These are phyloP conservation scores for Bombus ignitus DNA, from an alignment of 1,140 invertebrate genomes.

Conservation along the genomic window DNA sequence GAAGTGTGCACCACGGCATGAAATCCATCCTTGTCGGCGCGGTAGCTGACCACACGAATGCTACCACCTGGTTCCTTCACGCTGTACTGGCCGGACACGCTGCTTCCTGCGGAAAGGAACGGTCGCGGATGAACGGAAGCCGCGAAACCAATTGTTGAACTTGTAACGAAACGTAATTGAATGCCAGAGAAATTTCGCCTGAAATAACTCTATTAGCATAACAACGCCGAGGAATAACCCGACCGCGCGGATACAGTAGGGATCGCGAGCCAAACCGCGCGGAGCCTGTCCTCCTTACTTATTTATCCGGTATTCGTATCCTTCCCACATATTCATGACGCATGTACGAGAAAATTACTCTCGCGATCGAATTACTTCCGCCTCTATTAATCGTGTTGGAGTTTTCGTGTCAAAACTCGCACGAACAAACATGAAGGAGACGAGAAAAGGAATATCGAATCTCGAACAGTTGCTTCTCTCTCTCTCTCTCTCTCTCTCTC, in stretches of 20 bases:
- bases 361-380: background rate
- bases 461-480: background rate
- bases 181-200: conserved; percentile 4
- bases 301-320: background rate
- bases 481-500: background rate
- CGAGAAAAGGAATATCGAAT: background rate
- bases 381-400: background rate
- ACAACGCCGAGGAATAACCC: background rate
- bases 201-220: conserved; percentile 6
- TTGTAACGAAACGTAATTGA: conserved; percentile 6
- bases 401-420: background rate
- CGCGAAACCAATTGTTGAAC: background rate
- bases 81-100: conserved; percentile 88
- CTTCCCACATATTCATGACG: conserved; percentile 2
- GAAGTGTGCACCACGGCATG: conserved; percentile 87
- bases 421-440: too few relatives aligned
- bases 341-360: conserved; percentile 6
- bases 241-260: background rate
- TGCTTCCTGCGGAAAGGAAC: conserved; percentile 68
- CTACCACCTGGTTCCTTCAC: conserved; percentile 84
- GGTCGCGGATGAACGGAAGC: background rate
- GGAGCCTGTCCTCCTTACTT: background rate
- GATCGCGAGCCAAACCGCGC: too few relatives aligned
- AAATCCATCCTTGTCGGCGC: conserved; percentile 78
- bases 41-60: conserved; percentile 77